phyloP scores from a whole-genome alignment of 2,113 vertebrate species.

The Sigmodon hispidus region DNA sequence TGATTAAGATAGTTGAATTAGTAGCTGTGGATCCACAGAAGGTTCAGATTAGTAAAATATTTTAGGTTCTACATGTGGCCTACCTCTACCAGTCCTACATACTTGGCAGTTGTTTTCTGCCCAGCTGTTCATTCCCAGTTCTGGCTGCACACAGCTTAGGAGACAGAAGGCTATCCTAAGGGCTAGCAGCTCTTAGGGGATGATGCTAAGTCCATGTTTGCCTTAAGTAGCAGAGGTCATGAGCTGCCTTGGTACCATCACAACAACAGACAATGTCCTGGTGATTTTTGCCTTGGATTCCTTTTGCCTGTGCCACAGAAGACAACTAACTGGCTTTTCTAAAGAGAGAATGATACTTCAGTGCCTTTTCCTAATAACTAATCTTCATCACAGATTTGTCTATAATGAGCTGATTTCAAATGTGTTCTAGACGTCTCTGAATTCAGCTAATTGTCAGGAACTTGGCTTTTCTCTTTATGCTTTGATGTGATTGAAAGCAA shows the following conservation, averaged over 20 bases:
- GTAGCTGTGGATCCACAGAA: not conserved
- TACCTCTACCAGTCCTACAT: not conserved
- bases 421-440: slow-evolving; percentile 24
- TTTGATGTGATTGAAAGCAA: slow-evolving; percentile 24
- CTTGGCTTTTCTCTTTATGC: not conserved
- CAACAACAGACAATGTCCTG: not conserved
- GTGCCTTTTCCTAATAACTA: not conserved
- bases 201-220: not conserved
- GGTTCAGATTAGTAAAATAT: not conserved
- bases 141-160: not conserved
- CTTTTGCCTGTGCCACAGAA: not conserved
- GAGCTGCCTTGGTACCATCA: not conserved
- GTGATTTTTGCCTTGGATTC: not conserved
- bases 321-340: slow-evolving; percentile 5
- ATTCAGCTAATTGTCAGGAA: slow-evolving; percentile 24
- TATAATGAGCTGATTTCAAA: slow-evolving; percentile 27
- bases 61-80: not conserved
- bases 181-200: slow-evolving; percentile 21
- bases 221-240: not conserved
- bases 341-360: not conserved
- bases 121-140: not conserved
- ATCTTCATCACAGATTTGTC: not conserved
- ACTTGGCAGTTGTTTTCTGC: slow-evolving; percentile 11
- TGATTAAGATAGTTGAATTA: not conserved
- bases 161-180: slow-evolving; percentile 8